phyloP scores from a whole-genome alignment of 1,140 invertebrate species.

The Ostrea edulis region DNA sequence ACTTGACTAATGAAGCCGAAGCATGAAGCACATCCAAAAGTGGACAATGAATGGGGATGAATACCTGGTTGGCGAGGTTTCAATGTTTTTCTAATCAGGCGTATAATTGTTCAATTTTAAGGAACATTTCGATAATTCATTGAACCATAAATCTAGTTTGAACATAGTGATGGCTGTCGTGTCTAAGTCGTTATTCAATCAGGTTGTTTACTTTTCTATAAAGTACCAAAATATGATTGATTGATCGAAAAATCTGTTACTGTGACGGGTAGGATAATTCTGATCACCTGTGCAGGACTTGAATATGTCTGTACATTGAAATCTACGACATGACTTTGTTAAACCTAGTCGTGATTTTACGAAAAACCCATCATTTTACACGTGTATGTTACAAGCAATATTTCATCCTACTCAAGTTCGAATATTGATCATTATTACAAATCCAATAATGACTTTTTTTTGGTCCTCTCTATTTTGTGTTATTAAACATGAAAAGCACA shows the following conservation, averaged over 20 bases:
- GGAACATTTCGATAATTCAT: slow-evolving; percentile 29
- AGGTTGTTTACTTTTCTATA: background rate
- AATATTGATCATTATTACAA: too few species aligned
- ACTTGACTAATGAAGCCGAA: background rate
- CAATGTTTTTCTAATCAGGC: slow-evolving; percentile 19
- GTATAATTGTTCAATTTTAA: slow-evolving; percentile 23
- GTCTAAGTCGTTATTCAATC: background rate
- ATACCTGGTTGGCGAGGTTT: background rate
- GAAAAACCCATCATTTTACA: too few species aligned
- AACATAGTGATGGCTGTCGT: background rate
- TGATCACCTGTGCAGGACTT: background rate
- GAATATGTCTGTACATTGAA: too few species aligned
- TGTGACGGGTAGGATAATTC: background rate
- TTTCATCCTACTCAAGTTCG: too few species aligned
- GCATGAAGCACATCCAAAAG: slow-evolving; percentile 16
- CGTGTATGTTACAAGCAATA: too few species aligned
- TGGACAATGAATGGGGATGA: slow-evolving; percentile 4
- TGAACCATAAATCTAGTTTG: slow-evolving; percentile 23
- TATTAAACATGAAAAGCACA: too few species aligned
- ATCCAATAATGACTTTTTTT: too few species aligned
- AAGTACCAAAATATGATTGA: background rate
- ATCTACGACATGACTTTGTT: too few species aligned
- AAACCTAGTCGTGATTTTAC: too few species aligned
- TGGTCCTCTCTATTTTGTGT: too few species aligned
- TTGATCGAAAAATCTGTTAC: background rate